Conservation (phyloP, 1,140 invertebrate genomes). For the Brachionus rotundiformis region DNA sequence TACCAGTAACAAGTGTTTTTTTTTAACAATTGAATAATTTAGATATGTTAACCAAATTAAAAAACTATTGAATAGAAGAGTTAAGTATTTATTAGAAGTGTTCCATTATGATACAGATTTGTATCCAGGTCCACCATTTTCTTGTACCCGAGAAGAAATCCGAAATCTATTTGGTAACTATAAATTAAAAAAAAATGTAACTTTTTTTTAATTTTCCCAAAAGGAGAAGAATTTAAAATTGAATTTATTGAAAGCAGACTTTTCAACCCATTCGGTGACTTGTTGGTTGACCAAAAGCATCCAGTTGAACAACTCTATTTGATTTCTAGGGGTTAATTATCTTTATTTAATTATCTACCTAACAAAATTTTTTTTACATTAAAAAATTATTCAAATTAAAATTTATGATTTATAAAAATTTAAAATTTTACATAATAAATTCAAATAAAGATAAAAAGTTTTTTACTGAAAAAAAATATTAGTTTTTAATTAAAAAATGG, state of each 20-base stretch:
- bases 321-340: neutral
- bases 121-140: slow-evolving; percentile 37
- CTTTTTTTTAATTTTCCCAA: no score
- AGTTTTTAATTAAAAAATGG: neutral
- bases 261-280: neutral
- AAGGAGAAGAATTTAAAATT: neutral
- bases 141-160: neutral
- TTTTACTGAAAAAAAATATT: no score
- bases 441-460: no score
- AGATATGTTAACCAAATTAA: slow-evolving; percentile 13
- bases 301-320: neutral
- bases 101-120: slow-evolving; percentile 32
- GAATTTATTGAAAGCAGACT: neutral
- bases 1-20: neutral
- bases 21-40: neutral
- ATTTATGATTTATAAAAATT: no score
- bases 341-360: neutral
- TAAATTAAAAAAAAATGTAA: neutral
- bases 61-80: neutral
- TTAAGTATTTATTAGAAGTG: slow-evolving; percentile 31
- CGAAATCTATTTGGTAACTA: neutral
- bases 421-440: neutral
- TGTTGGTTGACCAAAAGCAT: neutral
- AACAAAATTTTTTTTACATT: neutral
- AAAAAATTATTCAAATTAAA: neutral